Conservation (phyloP, 2,113 vertebrate species). For the Rhabdomys dilectus region DNA sequence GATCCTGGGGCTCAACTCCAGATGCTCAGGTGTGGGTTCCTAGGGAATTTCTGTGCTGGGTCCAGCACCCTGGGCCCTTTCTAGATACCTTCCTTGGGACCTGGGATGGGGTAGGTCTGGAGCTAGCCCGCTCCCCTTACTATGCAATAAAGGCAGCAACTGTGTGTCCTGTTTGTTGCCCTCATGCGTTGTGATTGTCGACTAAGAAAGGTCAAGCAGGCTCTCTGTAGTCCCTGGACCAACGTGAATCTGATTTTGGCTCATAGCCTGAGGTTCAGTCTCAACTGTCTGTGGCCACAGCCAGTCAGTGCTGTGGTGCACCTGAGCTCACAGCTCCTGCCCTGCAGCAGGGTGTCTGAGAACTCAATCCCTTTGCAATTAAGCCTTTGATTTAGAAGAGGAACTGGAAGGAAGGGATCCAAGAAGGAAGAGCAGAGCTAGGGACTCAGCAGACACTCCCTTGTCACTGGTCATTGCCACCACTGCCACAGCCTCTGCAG, state of each 20-base stretch:
- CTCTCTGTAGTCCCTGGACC: too few species aligned
- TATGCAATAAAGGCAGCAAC: constrained; percentile 72
- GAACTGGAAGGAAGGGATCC: not conserved
- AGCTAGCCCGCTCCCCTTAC: constrained; percentile 44
- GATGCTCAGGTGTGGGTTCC: not conserved
- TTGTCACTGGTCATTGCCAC: not conserved
- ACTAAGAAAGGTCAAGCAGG: not conserved
- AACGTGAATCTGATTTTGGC: not conserved
- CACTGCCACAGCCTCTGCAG: not conserved
- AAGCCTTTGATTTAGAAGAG: not conserved
- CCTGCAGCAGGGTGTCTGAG: not conserved
- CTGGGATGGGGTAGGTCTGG: not conserved
- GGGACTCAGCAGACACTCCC: not conserved
- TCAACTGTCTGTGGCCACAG: not conserved
- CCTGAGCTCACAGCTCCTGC: not conserved
- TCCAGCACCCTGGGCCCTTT: not conserved
- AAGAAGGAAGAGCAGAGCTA: not conserved
- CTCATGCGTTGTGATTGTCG: not conserved
- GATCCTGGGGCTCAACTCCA: not conserved
- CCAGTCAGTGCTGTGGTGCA: not conserved
- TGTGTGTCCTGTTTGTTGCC: not conserved
- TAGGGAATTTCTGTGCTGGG: not conserved
- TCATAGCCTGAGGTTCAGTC: not conserved
- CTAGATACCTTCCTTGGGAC: not conserved
- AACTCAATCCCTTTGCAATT: not conserved